These are phyloP conservation scores for Haemorhous mexicanus DNA, from an alignment of 2,113 vertebrate genomes.

Conservation along the genomic window DNA sequence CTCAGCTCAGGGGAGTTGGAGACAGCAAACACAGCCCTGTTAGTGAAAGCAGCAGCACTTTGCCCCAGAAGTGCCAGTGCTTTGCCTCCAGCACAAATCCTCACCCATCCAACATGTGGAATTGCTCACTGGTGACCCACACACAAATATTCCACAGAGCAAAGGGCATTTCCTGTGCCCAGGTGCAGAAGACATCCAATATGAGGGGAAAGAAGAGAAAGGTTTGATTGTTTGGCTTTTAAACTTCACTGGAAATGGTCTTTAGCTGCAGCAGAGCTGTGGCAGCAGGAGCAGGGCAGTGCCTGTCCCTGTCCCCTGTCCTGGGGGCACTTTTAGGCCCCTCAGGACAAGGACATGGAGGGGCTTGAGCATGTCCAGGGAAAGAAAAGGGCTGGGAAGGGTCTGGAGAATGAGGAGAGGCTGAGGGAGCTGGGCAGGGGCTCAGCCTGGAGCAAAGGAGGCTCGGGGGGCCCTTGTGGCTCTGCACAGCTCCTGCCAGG, in stretches of 20 bases:
- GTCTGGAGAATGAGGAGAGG: neutral
- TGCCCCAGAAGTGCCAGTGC: neutral
- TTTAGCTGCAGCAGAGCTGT: neutral
- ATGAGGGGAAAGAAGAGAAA: neutral
- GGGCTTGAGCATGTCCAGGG: neutral
- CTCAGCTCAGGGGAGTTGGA: neutral
- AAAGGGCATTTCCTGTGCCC: neutral
- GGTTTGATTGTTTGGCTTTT: neutral
- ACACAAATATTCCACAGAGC: neutral
- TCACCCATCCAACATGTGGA: neutral
- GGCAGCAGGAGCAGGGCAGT: neutral
- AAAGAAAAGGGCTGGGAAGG: fast-evolving
- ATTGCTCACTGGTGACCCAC: neutral
- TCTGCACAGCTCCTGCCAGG: neutral
- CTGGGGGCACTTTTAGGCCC: neutral
- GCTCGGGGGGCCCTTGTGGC: neutral
- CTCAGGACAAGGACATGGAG: neutral
- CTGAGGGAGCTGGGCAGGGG: neutral
- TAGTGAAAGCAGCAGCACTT: neutral
- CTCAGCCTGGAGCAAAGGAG: neutral
- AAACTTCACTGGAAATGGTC: fast-evolving
- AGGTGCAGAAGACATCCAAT: fast-evolving
- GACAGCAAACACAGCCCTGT: neutral
- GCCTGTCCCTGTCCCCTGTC: neutral
- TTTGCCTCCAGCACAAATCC: neutral